Base-by-base conservation (phyloP, 1,140 invertebrate species). In the Drosophila sp. region DNA sequence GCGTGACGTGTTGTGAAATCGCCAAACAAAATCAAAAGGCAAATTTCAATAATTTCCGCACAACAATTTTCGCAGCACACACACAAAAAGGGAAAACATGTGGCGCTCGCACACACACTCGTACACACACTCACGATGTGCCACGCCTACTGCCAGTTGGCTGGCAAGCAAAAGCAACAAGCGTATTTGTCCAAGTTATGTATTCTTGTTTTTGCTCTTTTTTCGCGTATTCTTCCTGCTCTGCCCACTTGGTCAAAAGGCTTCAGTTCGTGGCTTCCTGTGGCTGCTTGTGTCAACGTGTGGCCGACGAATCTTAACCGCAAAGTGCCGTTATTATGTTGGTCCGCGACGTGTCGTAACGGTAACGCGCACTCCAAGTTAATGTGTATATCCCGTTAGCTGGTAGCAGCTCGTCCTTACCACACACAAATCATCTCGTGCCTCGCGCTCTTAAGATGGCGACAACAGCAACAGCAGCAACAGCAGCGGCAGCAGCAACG, bases 11-110 rank as follows among this genome's bases (percentile, higher is more conserved):
- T 27, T 50, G 36, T 32, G 46, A 13, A 50, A 34, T 21, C 21
- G 54, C 63, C 69, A 86, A 86, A 77, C 63, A 71, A 80, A 80
- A 72, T 70, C 77, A 87, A 89, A 89, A 90, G 76, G 71, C 77
- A 87, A 90, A 90, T 90, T 90, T 90, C 87, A 82, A 86, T 86
- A 90, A 90, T 90, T 90, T 90, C 87, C 87, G 87, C 81, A 87
- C 67, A 80, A 86, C 79, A 86, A 82, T 75, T 72, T 82, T 67
- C 72, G 64, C 61, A 76, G 75, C 76, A 81, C 78, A 81, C 13
- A 29, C 32, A 25, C 5, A 57, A 7, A 46, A 40, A 11, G 1
- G 21, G 13, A 48, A 13, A 8, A 27, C 14, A 7, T 18, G 53
- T 29, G n/a, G 18, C 40, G 8, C 34, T 9, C n/a, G 53, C 58